Conservation (phyloP, 2,113 vertebrate genomes). For the Pachypanchax playfairii region DNA sequence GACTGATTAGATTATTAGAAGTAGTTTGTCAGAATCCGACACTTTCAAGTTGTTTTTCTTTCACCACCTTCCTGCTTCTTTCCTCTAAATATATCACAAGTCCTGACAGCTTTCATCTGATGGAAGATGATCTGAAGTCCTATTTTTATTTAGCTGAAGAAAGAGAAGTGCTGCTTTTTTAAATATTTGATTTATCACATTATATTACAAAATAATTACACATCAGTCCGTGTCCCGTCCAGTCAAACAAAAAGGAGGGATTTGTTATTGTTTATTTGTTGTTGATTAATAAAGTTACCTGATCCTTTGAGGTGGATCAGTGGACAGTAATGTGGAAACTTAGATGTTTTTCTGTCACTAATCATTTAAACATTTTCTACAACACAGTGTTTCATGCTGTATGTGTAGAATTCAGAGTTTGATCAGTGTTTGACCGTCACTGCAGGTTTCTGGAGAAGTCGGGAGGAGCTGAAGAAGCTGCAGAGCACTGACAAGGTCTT, state of each 20-base stretch:
- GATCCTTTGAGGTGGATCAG: neutral
- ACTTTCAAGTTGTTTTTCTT: slow-evolving; percentile 17
- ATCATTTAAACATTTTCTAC: too few species aligned
- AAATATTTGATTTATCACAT: slow-evolving; percentile 41
- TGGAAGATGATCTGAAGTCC: slow-evolving; percentile 29
- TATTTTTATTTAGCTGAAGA: slow-evolving; percentile 46
- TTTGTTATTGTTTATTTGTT: slow-evolving; percentile 9
- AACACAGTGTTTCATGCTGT: too few species aligned
- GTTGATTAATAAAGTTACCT: too few species aligned
- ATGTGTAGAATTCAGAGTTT: too few species aligned
- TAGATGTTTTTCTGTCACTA: neutral
- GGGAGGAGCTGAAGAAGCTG: slow-evolving; percentile 88
- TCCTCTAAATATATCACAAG: slow-evolving; percentile 42
- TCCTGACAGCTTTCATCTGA: slow-evolving; percentile 31
- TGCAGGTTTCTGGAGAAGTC: slow-evolving; percentile 89
- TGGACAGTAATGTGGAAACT: neutral
- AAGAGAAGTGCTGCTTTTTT: slow-evolving; percentile 18
- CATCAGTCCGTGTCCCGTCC: slow-evolving; percentile 29
- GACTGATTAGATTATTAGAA: neutral
- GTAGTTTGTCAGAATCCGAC: neutral
- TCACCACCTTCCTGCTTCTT: neutral
- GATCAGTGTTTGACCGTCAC: slow-evolving; percentile 8
- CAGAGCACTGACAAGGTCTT: slow-evolving; percentile 81
- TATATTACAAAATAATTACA: slow-evolving; percentile 40
- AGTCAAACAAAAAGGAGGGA: slow-evolving; percentile 3